Conservation (phyloP, 2,797 vertebrate species). For the Neopelma chrysocephalum region DNA sequence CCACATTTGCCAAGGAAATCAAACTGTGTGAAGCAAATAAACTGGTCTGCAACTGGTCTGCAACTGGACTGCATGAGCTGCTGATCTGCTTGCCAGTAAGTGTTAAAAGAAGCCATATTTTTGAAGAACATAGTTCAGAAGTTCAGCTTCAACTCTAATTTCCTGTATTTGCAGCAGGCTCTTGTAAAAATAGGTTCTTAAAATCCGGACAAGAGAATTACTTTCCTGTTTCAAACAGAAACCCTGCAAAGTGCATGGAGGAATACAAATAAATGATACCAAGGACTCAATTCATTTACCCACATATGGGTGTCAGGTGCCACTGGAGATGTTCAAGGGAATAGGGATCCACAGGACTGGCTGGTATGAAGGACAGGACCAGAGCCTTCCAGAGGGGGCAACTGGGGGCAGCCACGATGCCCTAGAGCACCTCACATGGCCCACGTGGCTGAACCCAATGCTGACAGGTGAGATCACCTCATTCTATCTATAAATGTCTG, state of each 20-base stretch:
- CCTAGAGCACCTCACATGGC: background rate
- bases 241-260: background rate
- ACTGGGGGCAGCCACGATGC: rapidly evolving
- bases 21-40: no score
- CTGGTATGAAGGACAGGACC: background rate
- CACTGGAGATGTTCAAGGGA: background rate
- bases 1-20: no score
- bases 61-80: background rate
- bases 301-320: background rate
- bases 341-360: background rate
- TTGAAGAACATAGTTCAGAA: background rate
- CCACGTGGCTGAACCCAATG: background rate
- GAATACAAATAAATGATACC: background rate
- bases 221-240: background rate
- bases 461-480: background rate
- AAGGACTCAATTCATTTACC: background rate
- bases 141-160: background rate
- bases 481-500: background rate
- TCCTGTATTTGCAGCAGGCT: background rate
- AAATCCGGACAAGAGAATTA: background rate
- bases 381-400: background rate
- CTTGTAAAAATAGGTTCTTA: background rate
- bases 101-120: background rate
- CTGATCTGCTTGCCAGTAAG: background rate
- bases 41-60: background rate